phyloP scores from a whole-genome alignment of 1,140 invertebrate genomes.

The Pogonus chalceus region DNA sequence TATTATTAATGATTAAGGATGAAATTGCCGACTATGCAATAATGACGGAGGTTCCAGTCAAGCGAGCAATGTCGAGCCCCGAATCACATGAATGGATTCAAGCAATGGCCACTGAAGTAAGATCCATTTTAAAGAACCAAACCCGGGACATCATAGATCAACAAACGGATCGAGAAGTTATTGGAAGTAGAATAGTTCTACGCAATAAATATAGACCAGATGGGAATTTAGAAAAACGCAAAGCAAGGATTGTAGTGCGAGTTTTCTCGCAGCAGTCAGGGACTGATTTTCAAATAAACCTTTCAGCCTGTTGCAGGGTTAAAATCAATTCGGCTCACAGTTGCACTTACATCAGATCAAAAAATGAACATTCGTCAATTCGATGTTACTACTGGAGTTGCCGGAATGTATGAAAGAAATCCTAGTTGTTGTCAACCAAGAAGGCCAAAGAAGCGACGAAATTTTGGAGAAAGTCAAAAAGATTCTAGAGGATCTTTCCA shows the following conservation, averaged over 20 bases:
- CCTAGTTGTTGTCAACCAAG: no score
- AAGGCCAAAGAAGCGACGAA: no score
- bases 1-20: no score
- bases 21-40: slow-evolving; percentile 16
- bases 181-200: slow-evolving; percentile 27
- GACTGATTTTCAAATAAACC: slow-evolving; percentile 19
- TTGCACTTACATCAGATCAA: slow-evolving; percentile 13
- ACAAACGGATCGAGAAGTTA: no score
- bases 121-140: slow-evolving; percentile 17
- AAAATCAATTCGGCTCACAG: slow-evolving; percentile 10
- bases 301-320: slow-evolving; percentile 20
- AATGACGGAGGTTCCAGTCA: slow-evolving; percentile 12
- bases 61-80: slow-evolving; percentile 11
- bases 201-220: slow-evolving; percentile 23
- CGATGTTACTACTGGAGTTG: slow-evolving; percentile 31
- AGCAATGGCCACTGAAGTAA: slow-evolving; percentile 13
- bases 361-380: slow-evolving; percentile 17
- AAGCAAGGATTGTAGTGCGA: slow-evolving; percentile 19
- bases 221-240: slow-evolving; percentile 13
- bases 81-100: slow-evolving; percentile 12
- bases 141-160: slow-evolving; percentile 12
- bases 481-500: slow-evolving; percentile 6
- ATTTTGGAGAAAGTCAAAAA: slow-evolving; percentile 12
- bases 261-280: slow-evolving; percentile 19
- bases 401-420: no score